Percentiles rank a stretch among this genome's conserved stretches.
Evolutionary conservation across 2,888 invertebrate genomes (phyloP).

Genomic region (Agrochola lota): DNA sequence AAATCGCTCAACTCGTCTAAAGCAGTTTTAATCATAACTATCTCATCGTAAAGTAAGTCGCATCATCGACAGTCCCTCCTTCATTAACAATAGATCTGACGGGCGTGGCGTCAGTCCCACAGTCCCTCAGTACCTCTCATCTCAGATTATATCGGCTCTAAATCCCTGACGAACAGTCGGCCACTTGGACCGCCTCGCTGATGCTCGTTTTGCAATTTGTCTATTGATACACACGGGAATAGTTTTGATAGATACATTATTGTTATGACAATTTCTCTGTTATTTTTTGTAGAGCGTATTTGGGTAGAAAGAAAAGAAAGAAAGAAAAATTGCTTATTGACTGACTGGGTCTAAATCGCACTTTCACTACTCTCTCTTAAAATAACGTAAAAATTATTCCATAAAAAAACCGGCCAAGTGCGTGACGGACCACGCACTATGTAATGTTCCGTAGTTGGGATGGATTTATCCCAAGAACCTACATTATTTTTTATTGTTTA

Average conservation of each 20-base stretch:
- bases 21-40: slow-evolving; percentile 21
- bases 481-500: too few relatives aligned
- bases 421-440: too few relatives aligned
- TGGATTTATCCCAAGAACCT: too few relatives aligned
- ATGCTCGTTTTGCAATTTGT: slow-evolving; percentile 81
- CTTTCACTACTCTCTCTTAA: too few relatives aligned
- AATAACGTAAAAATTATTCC: too few relatives aligned
- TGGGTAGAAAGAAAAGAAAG: background rate
- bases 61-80: slow-evolving; percentile 70
- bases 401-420: too few relatives aligned
- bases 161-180: slow-evolving; percentile 83
- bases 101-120: slow-evolving; percentile 74
- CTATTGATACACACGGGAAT: slow-evolving; percentile 61
- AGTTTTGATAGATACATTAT: background rate
- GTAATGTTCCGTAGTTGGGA: too few relatives aligned
- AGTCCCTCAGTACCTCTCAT: slow-evolving; percentile 77
- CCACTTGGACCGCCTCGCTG: slow-evolving; percentile 78
- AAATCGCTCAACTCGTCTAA: too few relatives aligned
- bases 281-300: too few relatives aligned
- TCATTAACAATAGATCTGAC: slow-evolving; percentile 85
- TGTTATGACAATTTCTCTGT: background rate
- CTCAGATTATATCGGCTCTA: slow-evolving; percentile 85
- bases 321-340: background rate
- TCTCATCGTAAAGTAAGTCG: slow-evolving; percentile 2
- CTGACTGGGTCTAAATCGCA: background rate